phyloP scores from a whole-genome alignment of 2,797 vertebrate genomes.

The Natrix natrix region DNA sequence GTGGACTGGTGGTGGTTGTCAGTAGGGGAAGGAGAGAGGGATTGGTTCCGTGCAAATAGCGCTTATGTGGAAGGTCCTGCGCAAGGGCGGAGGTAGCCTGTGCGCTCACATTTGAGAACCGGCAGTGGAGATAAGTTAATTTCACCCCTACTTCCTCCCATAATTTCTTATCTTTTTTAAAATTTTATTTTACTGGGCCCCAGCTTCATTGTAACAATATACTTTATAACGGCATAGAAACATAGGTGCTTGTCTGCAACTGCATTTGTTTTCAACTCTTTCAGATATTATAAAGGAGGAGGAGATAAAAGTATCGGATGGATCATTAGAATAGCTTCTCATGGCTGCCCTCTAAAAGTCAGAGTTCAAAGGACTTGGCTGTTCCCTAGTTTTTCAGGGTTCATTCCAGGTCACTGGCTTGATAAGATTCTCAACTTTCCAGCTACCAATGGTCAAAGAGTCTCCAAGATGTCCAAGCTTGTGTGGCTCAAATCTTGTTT shows the following conservation, averaged over 20 bases:
- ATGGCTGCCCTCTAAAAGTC: constrained; percentile 19
- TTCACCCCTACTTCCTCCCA: background rate
- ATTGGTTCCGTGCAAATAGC: background rate
- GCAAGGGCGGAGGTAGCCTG: too few species aligned
- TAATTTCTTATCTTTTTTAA: background rate
- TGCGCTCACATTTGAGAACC: too few species aligned
- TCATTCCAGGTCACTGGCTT: constrained; percentile 44
- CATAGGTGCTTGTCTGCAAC: background rate
- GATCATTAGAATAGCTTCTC: constrained; percentile 28
- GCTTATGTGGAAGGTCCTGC: background rate
- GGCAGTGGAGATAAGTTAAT: too few species aligned
- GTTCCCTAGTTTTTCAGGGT: constrained; percentile 40
- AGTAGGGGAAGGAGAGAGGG: background rate
- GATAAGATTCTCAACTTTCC: constrained; percentile 33
- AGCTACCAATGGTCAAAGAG: constrained; percentile 36
- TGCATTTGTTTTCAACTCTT: background rate
- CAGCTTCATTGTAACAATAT: background rate
- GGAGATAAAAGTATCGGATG: rapidly evolving
- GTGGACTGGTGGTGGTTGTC: background rate
- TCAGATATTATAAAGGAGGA: background rate
- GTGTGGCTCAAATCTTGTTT: constrained; percentile 34
- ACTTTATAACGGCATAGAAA: background rate
- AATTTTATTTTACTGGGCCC: background rate
- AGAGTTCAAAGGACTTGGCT: constrained; percentile 46
- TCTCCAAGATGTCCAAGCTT: constrained; percentile 30